Evolutionary conservation across 1,140 invertebrate species (phyloP), one percentile per base, ranked within the genome.

Genomic region (Littorina saxatilis): DNA sequence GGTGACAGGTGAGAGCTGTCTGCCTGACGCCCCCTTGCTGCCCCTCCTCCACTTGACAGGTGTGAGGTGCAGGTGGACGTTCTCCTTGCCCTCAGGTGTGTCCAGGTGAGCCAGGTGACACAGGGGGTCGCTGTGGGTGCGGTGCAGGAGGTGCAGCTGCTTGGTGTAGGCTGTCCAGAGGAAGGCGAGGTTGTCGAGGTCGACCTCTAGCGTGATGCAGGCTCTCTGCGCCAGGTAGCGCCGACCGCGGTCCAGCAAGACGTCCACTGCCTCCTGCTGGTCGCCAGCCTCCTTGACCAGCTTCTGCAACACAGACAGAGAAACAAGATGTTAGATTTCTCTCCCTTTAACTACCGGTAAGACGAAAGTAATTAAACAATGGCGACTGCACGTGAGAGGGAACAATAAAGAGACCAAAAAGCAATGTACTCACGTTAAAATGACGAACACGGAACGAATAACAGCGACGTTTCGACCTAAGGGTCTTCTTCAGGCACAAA

Each of bases 141-240:
- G 40, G 40, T 73, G 70, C 70, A 73, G 70, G 27, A 2, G 20
- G 39, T 37, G 37, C 23, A 83, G 61, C 35, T 72, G 47, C 32
- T 80, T 58, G 35, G 61, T 79, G 79, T 80, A 80, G 23, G 70
- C 58, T 35, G 63, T 82, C 81, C 81, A 82, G 11, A 79, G 70
- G 52, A 73, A 73, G 35, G 70, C 47, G 7, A 82, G 76, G 68
- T 79, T 63, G 58, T 79, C 81, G n/a, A 82, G 72, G 55, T 82
- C 81, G 27, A 76, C 72, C 40, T 80, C 58, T 7, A 83, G 52
- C 1, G 74, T 66, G 58, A 52, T 55, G 58, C 61, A 80, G 58
- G 70, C 73, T 17, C 74, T 27, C 9, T 77, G 70, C 7, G 37
- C 32, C 37, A 82, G 81, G 58, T 61, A 79, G 27, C 39, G 27